These are phyloP conservation scores for Drosophila arizonae DNA, from an alignment of 1,140 invertebrate genomes.

Conservation along the genomic window DNA sequence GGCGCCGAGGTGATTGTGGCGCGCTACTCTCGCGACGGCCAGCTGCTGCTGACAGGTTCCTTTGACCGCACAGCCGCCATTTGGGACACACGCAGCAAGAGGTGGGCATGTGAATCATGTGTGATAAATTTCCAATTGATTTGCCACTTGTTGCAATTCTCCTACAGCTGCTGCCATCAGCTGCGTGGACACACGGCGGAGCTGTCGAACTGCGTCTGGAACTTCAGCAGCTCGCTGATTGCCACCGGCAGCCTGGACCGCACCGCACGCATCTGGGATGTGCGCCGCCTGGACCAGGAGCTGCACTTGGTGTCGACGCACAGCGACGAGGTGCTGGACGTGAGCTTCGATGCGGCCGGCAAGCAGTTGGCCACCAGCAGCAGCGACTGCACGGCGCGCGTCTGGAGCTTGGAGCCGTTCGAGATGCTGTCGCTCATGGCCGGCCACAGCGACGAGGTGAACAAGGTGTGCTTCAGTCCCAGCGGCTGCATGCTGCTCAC, in stretches of 20 bases:
- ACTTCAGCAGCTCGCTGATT: constrained; percentile 88
- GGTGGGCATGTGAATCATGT: constrained; percentile 83
- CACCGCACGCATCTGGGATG: constrained; percentile 90
- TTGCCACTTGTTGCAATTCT: not conserved
- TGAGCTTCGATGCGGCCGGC: constrained; percentile 89
- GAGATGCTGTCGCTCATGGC: constrained; percentile 86
- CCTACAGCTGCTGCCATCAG: constrained; percentile 85
- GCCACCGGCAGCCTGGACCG: constrained; percentile 89
- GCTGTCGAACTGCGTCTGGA: constrained; percentile 90
- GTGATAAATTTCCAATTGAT: not conserved
- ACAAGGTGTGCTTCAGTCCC: constrained; percentile 92
- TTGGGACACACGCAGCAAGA: constrained; percentile 88
- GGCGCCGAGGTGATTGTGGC: constrained; percentile 89
- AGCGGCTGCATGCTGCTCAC: constrained; percentile 88
- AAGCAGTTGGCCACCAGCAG: constrained; percentile 88
- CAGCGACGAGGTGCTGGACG: constrained; percentile 90
- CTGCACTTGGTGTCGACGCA: constrained; percentile 87
- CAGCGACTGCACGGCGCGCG: constrained; percentile 87
- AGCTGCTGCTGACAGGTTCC: constrained; percentile 89
- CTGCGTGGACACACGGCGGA: constrained; percentile 88
- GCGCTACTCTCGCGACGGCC: constrained; percentile 88
- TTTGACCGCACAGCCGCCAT: constrained; percentile 90
- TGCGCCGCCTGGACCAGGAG: constrained; percentile 84
- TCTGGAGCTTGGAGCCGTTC: constrained; percentile 86
- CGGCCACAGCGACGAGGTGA: constrained; percentile 90